Base-by-base conservation (phyloP, 2,113 vertebrate genomes). In the Apaloderma vittatum region DNA sequence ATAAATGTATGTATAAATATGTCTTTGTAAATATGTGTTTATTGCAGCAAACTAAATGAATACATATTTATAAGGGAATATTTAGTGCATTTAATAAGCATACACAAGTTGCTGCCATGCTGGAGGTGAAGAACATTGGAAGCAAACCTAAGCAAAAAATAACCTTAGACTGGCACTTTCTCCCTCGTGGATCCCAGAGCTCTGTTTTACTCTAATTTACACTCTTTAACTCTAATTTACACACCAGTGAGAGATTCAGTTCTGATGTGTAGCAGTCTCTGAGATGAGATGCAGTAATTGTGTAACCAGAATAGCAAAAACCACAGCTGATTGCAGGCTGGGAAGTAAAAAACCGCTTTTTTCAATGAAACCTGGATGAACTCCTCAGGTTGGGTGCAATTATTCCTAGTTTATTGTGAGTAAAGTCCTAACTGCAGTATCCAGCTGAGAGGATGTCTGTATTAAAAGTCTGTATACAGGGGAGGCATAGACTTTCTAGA, bases 21-120 rank as follows among this genome's bases (percentile, higher is more conserved):
- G 55, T 37, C 65, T 92, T 71, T 74, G 52, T 75, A 84, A 78
- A 88, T 71, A 74, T 84, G 23, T 43, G 80, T 88, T 92, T 96
- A 93, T 97, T 84, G 84, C 93, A 91, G 74, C 73, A 62, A 95
- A 89, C 15, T 13, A 71, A 80, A 83, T 36, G 37, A 77, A 96
- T 96, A 65, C 93, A 95, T 96, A 96, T 95, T 96, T 97, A 95
- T 93, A 80, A 86, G 80, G 86, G 43, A 94, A 77, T 91, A 92
- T 94, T 96, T 92, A 88, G 65, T 93, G 68, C 61, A 52, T 96
- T 95, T 93, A 88, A 93, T 95, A 96, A 97, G 95, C 84, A 79
- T 52, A 91, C 45, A 94, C 52, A 87, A 94, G 61, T 77, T 89
- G 73, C 83, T 93, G 68, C 89, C 73, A 45, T 59, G 62, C 86